Conservation (phyloP, 1,140 invertebrate species). For the Nomia melanderi region DNA sequence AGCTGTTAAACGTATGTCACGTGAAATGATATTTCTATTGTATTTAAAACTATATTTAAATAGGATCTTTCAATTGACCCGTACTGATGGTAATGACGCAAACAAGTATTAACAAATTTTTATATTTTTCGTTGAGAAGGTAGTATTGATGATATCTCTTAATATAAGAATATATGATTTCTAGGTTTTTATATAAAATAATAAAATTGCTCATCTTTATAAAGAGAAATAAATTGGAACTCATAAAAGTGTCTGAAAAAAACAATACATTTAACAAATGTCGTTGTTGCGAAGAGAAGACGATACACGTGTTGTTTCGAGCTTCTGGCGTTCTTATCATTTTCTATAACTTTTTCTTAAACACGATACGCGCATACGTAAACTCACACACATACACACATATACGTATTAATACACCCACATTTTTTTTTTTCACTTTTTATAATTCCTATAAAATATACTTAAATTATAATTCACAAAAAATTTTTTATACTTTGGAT, state of each 20-base stretch:
- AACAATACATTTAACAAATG: conserved; percentile 31
- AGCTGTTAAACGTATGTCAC: conserved; percentile 68
- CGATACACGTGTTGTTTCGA: conserved; percentile 20
- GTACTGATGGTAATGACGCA: conserved; percentile 70
- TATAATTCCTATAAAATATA: conserved; percentile 33
- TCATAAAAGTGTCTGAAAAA: neutral
- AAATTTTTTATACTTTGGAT: conserved; percentile 50
- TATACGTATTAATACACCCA: conserved; percentile 26
- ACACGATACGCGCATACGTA: neutral
- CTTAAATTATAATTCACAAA: conserved; percentile 34
- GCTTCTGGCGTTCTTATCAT: neutral
- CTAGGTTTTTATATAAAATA: conserved; percentile 63
- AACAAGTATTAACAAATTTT: conserved; percentile 76
- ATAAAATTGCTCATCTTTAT: conserved; percentile 58
- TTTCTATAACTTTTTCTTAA: conserved; percentile 31
- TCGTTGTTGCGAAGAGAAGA: neutral
- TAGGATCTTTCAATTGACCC: conserved; percentile 76
- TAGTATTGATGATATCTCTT: conserved; percentile 60
- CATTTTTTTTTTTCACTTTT: conserved; percentile 23
- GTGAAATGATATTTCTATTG: conserved; percentile 71
- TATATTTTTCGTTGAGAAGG: conserved; percentile 64
- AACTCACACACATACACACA: too few species aligned
- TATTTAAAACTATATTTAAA: conserved; percentile 73
- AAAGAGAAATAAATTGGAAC: conserved; percentile 21
- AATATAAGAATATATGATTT: conserved; percentile 54